Conservation (phyloP, 2,113 vertebrate genomes). For the Candoia aspera region DNA sequence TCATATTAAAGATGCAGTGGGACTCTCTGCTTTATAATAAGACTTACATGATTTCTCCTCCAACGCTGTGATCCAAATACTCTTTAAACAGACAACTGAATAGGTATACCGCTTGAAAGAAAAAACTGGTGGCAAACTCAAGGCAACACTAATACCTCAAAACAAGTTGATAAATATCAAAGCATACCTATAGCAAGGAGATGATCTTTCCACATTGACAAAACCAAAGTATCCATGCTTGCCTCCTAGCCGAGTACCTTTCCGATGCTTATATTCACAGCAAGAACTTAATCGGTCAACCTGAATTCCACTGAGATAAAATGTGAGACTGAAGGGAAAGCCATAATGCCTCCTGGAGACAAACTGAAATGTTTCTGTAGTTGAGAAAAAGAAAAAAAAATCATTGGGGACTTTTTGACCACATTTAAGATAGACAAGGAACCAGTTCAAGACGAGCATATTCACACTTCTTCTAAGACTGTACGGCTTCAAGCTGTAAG, state of each 20-base stretch:
- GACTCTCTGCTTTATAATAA: background rate
- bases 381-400: slow-evolving; percentile 1
- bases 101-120: background rate
- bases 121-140: background rate
- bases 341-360: slow-evolving; percentile 86
- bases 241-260: slow-evolving; percentile 79
- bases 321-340: slow-evolving; percentile 96
- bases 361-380: slow-evolving; percentile 89
- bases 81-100: background rate
- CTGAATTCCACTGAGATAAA: slow-evolving; percentile 89
- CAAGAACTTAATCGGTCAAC: slow-evolving; percentile 94
- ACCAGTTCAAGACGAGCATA: background rate
- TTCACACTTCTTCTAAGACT: background rate
- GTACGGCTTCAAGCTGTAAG: background rate
- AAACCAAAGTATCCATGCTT: slow-evolving; percentile 85
- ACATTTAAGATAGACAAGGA: background rate
- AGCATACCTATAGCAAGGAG: slow-evolving; percentile 91
- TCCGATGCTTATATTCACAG: slow-evolving; percentile 91
- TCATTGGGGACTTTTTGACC: background rate
- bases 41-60: background rate
- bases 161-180: background rate
- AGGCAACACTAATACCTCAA: background rate
- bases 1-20: background rate
- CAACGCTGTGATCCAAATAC: background rate
- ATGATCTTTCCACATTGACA: slow-evolving; percentile 79